phyloP scores from a whole-genome alignment of 2,113 vertebrate genomes.

The Synchiropus splendidus region DNA sequence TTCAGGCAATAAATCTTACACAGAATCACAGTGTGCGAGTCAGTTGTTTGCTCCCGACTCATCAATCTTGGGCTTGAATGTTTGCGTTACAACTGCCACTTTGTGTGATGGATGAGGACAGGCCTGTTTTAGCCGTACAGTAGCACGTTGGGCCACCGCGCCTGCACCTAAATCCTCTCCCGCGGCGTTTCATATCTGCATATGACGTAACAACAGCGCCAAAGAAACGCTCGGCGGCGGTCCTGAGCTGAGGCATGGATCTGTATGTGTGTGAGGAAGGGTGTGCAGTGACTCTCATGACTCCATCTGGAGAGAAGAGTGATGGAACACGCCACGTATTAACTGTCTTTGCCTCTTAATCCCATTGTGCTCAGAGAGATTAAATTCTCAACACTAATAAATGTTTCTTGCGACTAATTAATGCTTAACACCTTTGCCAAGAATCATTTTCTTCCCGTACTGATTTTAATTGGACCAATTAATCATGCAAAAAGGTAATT shows the following conservation, averaged over 20 bases:
- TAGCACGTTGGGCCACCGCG: conserved; percentile 3
- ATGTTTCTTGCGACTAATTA: conserved; percentile 71
- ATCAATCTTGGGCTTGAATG: conserved; percentile 51
- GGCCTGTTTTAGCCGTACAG: conserved; percentile 45
- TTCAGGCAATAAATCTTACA: conserved; percentile 47
- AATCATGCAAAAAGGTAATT: conserved; percentile 72
- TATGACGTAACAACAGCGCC: no score
- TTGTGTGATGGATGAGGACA: conserved; percentile 46
- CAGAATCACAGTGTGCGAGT: conserved; percentile 43
- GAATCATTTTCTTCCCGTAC: conserved; percentile 62
- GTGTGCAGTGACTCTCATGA: conserved; percentile 54
- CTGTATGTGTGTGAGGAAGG: conserved; percentile 15
- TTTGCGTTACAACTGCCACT: conserved; percentile 57
- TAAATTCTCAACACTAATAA: conserved; percentile 67
- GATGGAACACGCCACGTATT: conserved; percentile 56
- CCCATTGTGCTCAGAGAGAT: conserved; percentile 63
- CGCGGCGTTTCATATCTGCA: background rate
- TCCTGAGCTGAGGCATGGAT: no score
- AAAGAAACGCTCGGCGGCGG: no score
- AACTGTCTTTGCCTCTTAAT: conserved; percentile 60
- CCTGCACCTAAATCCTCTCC: no score
- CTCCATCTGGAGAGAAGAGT: conserved; percentile 46
- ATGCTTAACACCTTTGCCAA: conserved; percentile 71
- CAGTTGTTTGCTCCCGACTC: conserved; percentile 43
- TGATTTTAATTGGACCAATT: conserved; percentile 74